Evolutionary conservation across 2,888 invertebrate species (phyloP).

Genomic region (Cataglyphis rosenhaueri): DNA sequence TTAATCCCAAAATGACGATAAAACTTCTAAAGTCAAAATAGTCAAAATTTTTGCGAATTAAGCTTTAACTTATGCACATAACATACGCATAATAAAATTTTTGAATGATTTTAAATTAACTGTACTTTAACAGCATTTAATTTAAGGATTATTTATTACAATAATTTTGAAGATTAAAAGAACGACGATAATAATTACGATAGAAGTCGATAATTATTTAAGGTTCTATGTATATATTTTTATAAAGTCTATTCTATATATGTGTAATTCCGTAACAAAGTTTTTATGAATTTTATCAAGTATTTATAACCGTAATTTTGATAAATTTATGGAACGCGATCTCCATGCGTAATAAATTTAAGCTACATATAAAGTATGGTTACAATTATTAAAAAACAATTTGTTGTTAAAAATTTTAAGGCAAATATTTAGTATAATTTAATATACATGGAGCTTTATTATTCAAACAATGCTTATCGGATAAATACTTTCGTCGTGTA

Average conservation of each 20-base stretch:
- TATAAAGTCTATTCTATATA: slow-evolving; percentile 16
- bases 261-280: slow-evolving; percentile 12
- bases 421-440: slow-evolving; percentile 38
- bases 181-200: neutral
- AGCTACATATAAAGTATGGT: slow-evolving; percentile 12
- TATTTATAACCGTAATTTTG: slow-evolving; percentile 16
- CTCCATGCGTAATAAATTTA: slow-evolving; percentile 26
- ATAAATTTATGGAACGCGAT: slow-evolving; percentile 34
- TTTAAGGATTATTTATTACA: neutral
- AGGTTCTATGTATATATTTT: neutral
- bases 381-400: slow-evolving; percentile 37
- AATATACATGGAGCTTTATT: slow-evolving; percentile 33
- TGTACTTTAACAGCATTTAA: neutral
- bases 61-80: neutral
- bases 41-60: neutral
- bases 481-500: neutral
- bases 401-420: slow-evolving; percentile 39
- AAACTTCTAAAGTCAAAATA: neutral
- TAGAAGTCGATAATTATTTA: neutral
- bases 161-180: neutral
- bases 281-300: slow-evolving; percentile 36
- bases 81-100: neutral
- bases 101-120: neutral
- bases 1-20: neutral
- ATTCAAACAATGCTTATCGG: slow-evolving; percentile 42